Evolutionary conservation across 2,888 invertebrate species (phyloP).

Genomic region (Corythucha ciliata): DNA sequence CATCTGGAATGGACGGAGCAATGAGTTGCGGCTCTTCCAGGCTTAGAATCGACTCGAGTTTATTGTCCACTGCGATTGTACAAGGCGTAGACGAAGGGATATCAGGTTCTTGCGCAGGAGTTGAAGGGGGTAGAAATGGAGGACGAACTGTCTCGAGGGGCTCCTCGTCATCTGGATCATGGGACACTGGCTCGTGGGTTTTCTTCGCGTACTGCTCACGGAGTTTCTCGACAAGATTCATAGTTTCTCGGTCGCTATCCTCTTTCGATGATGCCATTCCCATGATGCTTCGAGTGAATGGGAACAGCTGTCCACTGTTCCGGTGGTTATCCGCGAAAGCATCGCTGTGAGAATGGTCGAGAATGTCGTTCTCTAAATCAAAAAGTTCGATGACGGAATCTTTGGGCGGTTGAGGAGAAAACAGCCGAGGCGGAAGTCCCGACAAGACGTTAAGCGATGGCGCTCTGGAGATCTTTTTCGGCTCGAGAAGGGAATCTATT

Average conservation of each 20-base stretch:
- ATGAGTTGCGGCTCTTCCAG: constrained; percentile 23
- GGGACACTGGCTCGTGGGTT: constrained; percentile 21
- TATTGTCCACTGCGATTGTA: no score
- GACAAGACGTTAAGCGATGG: constrained; percentile 32
- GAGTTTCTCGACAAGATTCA: constrained; percentile 74
- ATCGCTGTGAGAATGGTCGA: constrained; percentile 52
- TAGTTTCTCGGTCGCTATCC: constrained; percentile 71
- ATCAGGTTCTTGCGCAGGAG: constrained; percentile 7
- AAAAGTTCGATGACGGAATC: constrained; percentile 50
- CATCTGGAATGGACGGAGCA: constrained; percentile 28
- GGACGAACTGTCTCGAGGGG: constrained; percentile 14
- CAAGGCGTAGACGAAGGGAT: no score
- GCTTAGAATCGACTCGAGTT: constrained; percentile 13
- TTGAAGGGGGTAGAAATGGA: constrained; percentile 1
- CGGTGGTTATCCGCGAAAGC: constrained; percentile 53
- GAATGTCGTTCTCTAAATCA: constrained; percentile 52
- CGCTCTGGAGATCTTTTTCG: constrained; percentile 35
- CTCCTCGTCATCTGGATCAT: constrained; percentile 19
- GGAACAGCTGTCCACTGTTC: constrained; percentile 54
- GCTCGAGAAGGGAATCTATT: no score
- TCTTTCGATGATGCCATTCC: constrained; percentile 61
- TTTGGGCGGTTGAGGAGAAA: constrained; percentile 59
- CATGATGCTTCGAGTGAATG: constrained; percentile 51
- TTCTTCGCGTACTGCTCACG: constrained; percentile 50
- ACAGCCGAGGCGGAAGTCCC: constrained; percentile 46